Evolutionary conservation across 2,888 invertebrate genomes (phyloP).

Genomic region (Andrena trimmerana): DNA sequence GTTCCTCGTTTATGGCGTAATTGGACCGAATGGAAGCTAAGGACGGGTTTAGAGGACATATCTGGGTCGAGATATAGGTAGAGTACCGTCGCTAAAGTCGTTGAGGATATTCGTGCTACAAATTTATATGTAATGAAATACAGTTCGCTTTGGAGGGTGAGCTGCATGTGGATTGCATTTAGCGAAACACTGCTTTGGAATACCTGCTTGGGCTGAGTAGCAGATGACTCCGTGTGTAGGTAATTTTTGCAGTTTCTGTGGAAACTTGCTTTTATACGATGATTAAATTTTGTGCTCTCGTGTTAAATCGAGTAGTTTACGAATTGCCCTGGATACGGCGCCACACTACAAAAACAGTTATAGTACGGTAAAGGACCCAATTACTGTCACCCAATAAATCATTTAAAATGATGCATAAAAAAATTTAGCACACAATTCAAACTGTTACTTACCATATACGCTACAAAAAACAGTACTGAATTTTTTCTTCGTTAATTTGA

Average conservation of each 20-base stretch:
- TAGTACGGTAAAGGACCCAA: too few species aligned
- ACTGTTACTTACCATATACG: too few species aligned
- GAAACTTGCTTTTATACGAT: too few species aligned
- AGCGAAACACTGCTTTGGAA: neutral
- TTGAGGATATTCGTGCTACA: neutral
- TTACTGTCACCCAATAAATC: too few species aligned
- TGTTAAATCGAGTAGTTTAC: too few species aligned
- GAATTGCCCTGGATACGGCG: too few species aligned
- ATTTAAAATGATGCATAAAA: too few species aligned
- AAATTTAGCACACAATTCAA: too few species aligned
- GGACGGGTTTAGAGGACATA: neutral
- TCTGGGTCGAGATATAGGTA: neutral
- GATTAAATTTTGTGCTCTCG: too few species aligned
- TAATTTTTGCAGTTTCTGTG: neutral
- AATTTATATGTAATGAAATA: neutral
- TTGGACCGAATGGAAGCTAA: neutral
- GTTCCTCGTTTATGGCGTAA: slow-evolving; percentile 10
- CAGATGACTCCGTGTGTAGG: neutral
- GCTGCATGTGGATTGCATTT: neutral
- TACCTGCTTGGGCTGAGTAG: neutral
- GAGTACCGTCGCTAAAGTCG: neutral
- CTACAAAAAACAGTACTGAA: too few species aligned
- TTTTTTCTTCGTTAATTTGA: too few species aligned
- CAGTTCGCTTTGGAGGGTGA: neutral
- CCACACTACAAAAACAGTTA: too few species aligned